Conservation (phyloP, 2,797 vertebrate genomes). For the Darevskia nairensis region DNA sequence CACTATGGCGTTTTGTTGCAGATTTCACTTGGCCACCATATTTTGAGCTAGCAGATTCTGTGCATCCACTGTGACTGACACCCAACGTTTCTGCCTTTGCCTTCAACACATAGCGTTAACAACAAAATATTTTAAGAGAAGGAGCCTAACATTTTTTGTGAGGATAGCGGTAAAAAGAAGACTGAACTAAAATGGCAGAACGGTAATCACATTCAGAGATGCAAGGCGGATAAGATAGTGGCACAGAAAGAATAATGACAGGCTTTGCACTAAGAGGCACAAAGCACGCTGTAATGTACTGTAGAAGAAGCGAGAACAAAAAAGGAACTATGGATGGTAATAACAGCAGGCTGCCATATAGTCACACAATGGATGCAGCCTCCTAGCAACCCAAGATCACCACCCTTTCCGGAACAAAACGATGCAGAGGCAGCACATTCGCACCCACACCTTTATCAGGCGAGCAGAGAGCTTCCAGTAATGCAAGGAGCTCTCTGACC, state of each 20-base stretch:
- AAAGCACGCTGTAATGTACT: neutral
- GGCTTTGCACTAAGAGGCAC: neutral
- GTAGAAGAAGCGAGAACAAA: constrained; percentile 17
- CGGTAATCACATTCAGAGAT: neutral
- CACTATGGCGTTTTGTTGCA: neutral
- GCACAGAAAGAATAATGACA: neutral
- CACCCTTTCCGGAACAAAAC: neutral
- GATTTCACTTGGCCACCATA: neutral
- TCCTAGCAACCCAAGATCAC: constrained; percentile 14
- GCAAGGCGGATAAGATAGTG: neutral
- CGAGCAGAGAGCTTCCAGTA: neutral
- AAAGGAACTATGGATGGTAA: neutral
- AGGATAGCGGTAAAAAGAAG: no score
- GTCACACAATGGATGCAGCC: neutral
- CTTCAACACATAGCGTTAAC: neutral
- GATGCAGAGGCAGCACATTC: accelerated
- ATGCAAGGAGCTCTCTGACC: neutral
- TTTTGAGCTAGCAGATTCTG: neutral
- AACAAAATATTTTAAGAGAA: neutral
- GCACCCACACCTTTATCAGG: neutral
- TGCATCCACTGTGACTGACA: neutral
- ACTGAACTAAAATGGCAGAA: neutral
- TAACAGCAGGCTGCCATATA: neutral
- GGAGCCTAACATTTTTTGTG: no score
- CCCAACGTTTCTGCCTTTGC: neutral